Conservation (phyloP, 2,888 invertebrate species). For the Lysandra bellargus region DNA sequence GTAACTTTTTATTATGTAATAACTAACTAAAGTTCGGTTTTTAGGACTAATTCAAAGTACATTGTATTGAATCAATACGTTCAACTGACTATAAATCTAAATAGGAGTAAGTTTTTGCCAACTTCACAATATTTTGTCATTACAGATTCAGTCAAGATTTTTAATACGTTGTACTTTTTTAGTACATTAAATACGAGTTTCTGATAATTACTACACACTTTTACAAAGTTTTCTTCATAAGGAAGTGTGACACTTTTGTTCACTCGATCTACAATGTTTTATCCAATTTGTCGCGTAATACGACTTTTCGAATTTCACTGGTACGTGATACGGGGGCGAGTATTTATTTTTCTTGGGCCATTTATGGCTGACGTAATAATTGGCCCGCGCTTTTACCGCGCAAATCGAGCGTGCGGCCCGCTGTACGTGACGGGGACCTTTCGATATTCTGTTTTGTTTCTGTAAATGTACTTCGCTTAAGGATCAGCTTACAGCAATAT, state of each 20-base stretch:
- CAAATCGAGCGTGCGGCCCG: conserved; percentile 33
- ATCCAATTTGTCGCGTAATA: conserved; percentile 17
- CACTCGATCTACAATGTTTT: not conserved
- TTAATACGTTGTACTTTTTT: too few relatives aligned
- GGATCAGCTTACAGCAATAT: too few relatives aligned
- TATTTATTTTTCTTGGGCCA: conserved; percentile 33
- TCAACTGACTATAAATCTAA: too few relatives aligned
- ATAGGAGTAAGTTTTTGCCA: too few relatives aligned
- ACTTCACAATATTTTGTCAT: too few relatives aligned
- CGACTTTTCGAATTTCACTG: not conserved
- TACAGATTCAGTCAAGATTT: too few relatives aligned
- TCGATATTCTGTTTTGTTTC: conserved; percentile 32
- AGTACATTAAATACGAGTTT: too few relatives aligned
- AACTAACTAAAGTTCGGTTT: too few relatives aligned
- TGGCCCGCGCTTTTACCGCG: conserved; percentile 33
- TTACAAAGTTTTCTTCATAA: not conserved
- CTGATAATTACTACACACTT: too few relatives aligned
- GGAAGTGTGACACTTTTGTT: not conserved
- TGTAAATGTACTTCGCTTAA: not conserved
- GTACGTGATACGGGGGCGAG: conserved; percentile 30
- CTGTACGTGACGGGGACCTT: conserved; percentile 33
- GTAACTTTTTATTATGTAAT: too few relatives aligned
- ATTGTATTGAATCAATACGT: too few relatives aligned
- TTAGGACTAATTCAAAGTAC: too few relatives aligned
- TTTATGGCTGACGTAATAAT: conserved; percentile 34